Conservation (phyloP, 2,797 vertebrate species). For the Amazona finschi region DNA sequence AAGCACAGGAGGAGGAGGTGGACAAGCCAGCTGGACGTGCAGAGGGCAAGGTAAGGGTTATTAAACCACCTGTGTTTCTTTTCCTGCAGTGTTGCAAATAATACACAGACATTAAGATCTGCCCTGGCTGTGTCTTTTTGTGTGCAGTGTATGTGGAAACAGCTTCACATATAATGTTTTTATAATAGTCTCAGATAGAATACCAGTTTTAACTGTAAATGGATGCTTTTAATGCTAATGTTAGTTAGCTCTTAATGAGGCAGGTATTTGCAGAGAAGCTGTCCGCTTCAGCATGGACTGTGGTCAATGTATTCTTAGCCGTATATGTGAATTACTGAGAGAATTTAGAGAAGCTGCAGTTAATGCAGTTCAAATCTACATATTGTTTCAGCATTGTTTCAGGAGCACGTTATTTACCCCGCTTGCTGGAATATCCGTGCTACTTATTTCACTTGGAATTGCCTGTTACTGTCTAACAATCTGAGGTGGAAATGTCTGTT, state of each 20-base stretch:
- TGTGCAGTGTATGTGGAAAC: not conserved
- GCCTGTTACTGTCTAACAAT: not conserved
- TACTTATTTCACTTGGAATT: not conserved
- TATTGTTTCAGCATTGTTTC: not conserved
- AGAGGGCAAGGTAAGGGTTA: slow-evolving; percentile 81
- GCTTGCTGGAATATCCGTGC: not conserved
- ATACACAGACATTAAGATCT: not conserved
- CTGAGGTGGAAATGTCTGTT: not conserved
- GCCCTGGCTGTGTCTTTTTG: not conserved
- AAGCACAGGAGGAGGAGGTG: slow-evolving; percentile 83
- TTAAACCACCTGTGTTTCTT: fast-evolving
- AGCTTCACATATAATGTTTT: not conserved
- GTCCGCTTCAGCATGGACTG: not conserved
- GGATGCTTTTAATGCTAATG: not conserved
- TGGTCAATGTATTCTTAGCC: not conserved
- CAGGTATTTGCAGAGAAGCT: not conserved
- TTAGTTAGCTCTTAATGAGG: not conserved
- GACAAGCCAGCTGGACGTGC: slow-evolving; percentile 76
- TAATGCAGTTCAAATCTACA: not conserved
- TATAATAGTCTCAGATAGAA: not conserved
- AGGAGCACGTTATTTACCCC: not conserved
- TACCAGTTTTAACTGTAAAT: not conserved
- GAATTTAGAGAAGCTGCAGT: not conserved
- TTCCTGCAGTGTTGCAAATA: not conserved
- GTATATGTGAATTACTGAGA: not conserved